Base-by-base conservation (phyloP, 2,797 vertebrate species). In the Etheostoma perlongum region DNA sequence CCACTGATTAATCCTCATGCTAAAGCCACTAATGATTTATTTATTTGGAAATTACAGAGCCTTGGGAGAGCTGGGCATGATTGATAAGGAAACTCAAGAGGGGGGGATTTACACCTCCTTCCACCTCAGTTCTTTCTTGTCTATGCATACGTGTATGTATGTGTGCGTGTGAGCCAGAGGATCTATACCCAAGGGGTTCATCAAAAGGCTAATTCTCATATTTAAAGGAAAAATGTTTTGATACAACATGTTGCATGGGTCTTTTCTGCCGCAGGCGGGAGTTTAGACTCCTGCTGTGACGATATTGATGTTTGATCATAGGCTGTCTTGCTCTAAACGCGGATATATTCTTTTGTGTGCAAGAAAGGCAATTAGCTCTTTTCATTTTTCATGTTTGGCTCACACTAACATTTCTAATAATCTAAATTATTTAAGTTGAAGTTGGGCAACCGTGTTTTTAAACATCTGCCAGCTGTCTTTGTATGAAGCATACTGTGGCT, bases 1-100 rank as follows among this genome's bases (percentile, higher is more conserved):
- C 76, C 84, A 64, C 81, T 91, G 91, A 93, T 93, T 92, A 93
- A 91, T 92, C 82, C 88, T 88, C 83, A 79, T 61, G 82, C 87
- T 81, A 82, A 82, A 87, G 74, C 82, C 82, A 74, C 81, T 92
- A 90, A 89, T 94, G 88, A 93, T 91, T 93, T 93, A 94, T 93
- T 93, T 92, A 93, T 93, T 92, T 92, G 82, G 74, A 92, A 94
- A 94, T 90, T 87, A 90, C 85, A 85, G 89, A 87, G 77, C 73
- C 67, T 72, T 85, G 87, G 80, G 90, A 92, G 89, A 85, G 82
- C 88, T 92, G 88, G 85, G 81, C 79, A 79, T 62, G 54, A 90
- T 89, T 92, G 90, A 93, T 94, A 91, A 94, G 33, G 54, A 71
- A 81, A 82, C 74, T 74, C 58, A 67, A 77, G 75, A 82, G 79